Evolutionary conservation across 2,113 vertebrate genomes (phyloP).

Genomic region (Austrofundulus limnaeus): DNA sequence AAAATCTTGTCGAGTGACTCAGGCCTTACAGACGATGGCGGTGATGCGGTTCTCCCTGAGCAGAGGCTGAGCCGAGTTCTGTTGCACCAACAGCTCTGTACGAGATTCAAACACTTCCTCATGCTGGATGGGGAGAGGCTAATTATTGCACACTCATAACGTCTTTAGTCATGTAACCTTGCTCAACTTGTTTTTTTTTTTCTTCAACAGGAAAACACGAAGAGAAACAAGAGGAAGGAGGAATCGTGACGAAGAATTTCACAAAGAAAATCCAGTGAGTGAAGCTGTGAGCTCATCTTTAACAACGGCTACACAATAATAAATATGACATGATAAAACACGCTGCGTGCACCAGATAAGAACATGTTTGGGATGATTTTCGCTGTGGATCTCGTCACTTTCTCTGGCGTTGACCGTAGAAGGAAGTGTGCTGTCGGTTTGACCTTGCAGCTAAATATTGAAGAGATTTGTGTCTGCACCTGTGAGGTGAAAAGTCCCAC

Average conservation of each 20-base stretch:
- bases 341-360: no score
- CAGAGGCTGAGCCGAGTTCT: conserved; percentile 6
- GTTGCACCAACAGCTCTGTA: no score
- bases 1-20: no score
- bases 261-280: conserved; percentile 99
- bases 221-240: conserved; percentile 95
- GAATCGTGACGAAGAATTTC: conserved; percentile 98
- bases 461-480: not conserved
- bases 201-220: conserved; percentile 88
- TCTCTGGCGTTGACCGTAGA: not conserved
- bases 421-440: not conserved
- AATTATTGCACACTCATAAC: not conserved
- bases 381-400: not conserved
- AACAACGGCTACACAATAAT: no score
- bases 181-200: conserved; percentile 10
- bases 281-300: not conserved
- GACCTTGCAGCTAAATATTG: not conserved
- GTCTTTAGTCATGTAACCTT: not conserved
- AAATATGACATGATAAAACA: not conserved
- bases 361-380: not conserved
- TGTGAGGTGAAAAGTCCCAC: no score
- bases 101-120: not conserved
- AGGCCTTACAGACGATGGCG: conserved; percentile 3
- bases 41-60: not conserved
- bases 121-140: not conserved